phyloP scores from a whole-genome alignment of 1,140 invertebrate genomes.

The Sycophila sp. region DNA sequence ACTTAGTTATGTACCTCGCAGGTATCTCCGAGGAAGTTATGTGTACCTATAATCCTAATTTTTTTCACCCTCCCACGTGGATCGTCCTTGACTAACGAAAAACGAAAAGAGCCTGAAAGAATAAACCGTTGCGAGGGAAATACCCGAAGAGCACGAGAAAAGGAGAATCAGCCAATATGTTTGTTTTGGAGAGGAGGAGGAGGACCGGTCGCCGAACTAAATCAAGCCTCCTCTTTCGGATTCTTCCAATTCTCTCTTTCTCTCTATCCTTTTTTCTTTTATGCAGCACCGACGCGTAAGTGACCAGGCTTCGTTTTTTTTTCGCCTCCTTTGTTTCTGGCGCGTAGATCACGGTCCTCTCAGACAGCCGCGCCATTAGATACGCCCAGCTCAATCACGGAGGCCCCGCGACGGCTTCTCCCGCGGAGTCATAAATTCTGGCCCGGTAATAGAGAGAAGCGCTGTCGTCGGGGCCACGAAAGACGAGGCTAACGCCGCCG shows the following conservation, averaged over 20 bases:
- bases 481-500: background rate
- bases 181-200: background rate
- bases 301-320: slow-evolving; percentile 41
- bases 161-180: background rate
- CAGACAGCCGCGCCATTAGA: slow-evolving; percentile 56
- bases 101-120: slow-evolving; percentile 2
- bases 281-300: too few species aligned
- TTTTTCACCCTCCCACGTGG: background rate
- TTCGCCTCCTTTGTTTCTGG: slow-evolving; percentile 39
- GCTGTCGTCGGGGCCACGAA: background rate
- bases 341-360: slow-evolving; percentile 51
- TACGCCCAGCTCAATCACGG: slow-evolving; percentile 60
- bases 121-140: background rate
- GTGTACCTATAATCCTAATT: slow-evolving; percentile 37
- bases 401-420: slow-evolving; percentile 39
- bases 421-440: slow-evolving; percentile 53
- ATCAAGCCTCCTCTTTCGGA: slow-evolving; percentile 31
- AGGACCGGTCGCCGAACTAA: background rate
- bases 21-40: slow-evolving; percentile 37
- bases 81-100: background rate
- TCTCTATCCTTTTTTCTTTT: background rate
- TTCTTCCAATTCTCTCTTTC: background rate
- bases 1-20: background rate
- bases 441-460: slow-evolving; percentile 48
- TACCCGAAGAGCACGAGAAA: background rate